Evolutionary conservation across 2,113 vertebrate genomes (phyloP), one percentile per base, ranked within the genome.

Genomic region (Brachirus orientalis): DNA sequence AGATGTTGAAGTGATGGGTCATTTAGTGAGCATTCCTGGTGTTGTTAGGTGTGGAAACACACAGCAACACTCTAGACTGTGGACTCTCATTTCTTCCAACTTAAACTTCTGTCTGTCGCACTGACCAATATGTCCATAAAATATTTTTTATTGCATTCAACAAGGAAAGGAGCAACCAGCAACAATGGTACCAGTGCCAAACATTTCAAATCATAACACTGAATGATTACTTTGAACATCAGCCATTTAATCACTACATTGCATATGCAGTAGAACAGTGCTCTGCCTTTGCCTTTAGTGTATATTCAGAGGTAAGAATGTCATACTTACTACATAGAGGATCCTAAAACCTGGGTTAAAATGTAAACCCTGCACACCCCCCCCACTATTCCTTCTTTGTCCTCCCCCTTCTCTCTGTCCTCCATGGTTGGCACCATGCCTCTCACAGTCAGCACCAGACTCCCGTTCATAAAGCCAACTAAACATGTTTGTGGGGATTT

Each of bases 401-500:
- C 18, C 58, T 17, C 50, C 35, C 38, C 51, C 48, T 28, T 45
- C 38, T n/a, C 41, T 50, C 65, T 56, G 36, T 57, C 68, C 57
- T 52, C 69, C 41, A 3, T 57, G 36, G 63, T 66, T 86, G 77
- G 72, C 61, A 69, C 45, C 0, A n/a, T 16, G 57, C 54, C 52
- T 78, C 69, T 78, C 69, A 36, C 50, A 85, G 35, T 56, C 76
- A 66, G 47, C 69, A 58, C 75, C 52, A 65, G 62, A 37, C 80
- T 62, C 75, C 77, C 73, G 61, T 40, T 72, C 62, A 72, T 54
- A 58, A 63, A 67, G 85, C 76, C 73, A 88, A 79, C 76, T 77
- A 73, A 86, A 85, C 55, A 44, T 79, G 75, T 88, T 80, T 62
- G 22, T 59, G 38, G 36, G 76, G 72, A 68, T 81, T 85, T 88